Evolutionary conservation across 1,140 invertebrate species (phyloP), one percentile per base, ranked within the genome.

Genomic region (Lepidurus packardi): DNA sequence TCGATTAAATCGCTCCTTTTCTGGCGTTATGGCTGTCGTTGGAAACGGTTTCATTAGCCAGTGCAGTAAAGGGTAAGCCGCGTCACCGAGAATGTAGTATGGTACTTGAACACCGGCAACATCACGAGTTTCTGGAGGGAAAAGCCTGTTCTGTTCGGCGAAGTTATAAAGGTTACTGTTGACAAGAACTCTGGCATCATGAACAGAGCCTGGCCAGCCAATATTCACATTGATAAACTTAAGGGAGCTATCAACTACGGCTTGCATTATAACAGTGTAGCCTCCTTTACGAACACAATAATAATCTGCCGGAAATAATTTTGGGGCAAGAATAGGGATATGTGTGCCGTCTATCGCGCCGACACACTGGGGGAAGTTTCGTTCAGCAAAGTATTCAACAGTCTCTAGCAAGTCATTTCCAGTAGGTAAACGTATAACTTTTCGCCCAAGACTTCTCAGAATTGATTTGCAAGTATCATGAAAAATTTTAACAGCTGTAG

Each of bases 31-130:
- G 3, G 45, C 45, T 47, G 45, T 47, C 45, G 45, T 47, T 47
- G 45, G 45, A 47, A 47, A 47, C 10, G 45, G 45, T 47, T 47
- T 47, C 45, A 47, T 47, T 47, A 16, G 45, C 45, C 45, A 47
- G 45, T 47, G 45, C 45, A 47, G 45, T 47, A 47, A 47, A 47
- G 45, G 45, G 45, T 47, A 47, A 47, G 45, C 45, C 45, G 45
- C 45, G 16, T 47, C 45, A 47, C 45, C 45, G 45, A 47, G 45
- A 47, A 47, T 7, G 45, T 47, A 47, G 45, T 47, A 47, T 47
- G 45, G 45, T 47, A 16, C 45, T 47, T 47, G 45, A 47, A 47
- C 45, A 47, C 45, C 45, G 45, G 45, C 45, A 47, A 47, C 45
- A 47, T 47, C 45, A 47, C 16, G 45, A 2, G 45, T 47, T 47